Conservation (phyloP, 2,888 invertebrate species). For the Ellobium chinense region DNA sequence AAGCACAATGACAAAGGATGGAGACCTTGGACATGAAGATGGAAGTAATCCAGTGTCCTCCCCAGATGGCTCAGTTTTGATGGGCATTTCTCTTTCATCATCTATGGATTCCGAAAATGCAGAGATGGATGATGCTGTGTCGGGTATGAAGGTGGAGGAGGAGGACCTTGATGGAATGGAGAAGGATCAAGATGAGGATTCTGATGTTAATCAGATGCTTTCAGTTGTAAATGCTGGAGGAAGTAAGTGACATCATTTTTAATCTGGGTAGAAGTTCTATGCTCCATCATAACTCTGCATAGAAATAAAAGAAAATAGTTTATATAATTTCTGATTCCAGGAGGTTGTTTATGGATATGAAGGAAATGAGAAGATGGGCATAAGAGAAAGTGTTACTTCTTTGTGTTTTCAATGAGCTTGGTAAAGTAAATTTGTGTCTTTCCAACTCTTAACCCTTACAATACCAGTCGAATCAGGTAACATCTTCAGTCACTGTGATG, state of each 20-base stretch:
- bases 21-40: constrained; percentile 11
- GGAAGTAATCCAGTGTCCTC: not conserved
- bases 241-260: constrained; percentile 20
- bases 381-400: too few species aligned
- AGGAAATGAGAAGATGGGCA: not conserved
- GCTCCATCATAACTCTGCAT: not conserved
- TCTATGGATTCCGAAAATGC: not conserved
- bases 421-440: too few species aligned
- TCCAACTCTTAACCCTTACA: too few species aligned
- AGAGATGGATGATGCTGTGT: not conserved
- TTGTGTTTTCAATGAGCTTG: too few species aligned
- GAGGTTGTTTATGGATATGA: not conserved
- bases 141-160: constrained; percentile 35
- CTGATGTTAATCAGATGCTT: constrained; percentile 34
- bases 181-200: constrained; percentile 27
- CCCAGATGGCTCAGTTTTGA: constrained; percentile 15
- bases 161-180: constrained; percentile 17
- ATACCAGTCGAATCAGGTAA: too few species aligned
- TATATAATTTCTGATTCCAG: not conserved
- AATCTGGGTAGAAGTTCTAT: not conserved
- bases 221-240: constrained; percentile 37
- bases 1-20: constrained; percentile 32
- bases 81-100: constrained; percentile 28
- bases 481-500: too few species aligned
- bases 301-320: not conserved